A percentile compares a stretch with the other conserved stretches of the same genome.
Evolutionary conservation across 1,140 invertebrate species (phyloP).

Genomic region (Diachasma alloeum): DNA sequence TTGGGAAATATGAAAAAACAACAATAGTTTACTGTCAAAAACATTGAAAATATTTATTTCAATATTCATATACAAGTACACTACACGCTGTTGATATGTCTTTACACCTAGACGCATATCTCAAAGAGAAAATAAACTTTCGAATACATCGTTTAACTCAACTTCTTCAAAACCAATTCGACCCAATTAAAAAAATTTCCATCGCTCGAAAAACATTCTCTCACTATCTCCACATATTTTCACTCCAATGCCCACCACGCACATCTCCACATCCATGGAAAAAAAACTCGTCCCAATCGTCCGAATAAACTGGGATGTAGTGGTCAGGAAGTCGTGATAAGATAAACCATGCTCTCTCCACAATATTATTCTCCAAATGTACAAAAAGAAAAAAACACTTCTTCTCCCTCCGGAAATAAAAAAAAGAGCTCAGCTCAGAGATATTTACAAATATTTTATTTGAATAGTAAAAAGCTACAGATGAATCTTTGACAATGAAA

Average conservation of each 20-base stretch:
- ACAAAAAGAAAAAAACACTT: neutral
- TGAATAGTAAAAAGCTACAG: neutral
- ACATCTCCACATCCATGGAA: neutral
- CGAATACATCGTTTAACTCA: neutral
- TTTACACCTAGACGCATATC: conserved; percentile 47
- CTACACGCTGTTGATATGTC: conserved; percentile 54
- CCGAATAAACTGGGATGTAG: neutral
- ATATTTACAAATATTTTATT: conserved; percentile 13
- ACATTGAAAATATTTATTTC: conserved; percentile 59
- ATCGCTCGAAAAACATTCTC: neutral
- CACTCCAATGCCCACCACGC: too few species aligned
- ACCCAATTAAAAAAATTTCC: neutral
- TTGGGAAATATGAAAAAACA: neutral
- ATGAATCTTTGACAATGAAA: conserved; percentile 7
- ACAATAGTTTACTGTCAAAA: conserved; percentile 45
- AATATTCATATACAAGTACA: conserved; percentile 55
- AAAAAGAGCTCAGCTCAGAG: conserved; percentile 7
- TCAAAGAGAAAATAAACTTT: conserved; percentile 27
- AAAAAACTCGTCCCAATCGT: neutral
- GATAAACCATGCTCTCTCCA: neutral
- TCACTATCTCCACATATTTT: neutral
- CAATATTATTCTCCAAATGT: neutral
- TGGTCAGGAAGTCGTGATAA: conserved; percentile 1
- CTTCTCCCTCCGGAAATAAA: neutral
- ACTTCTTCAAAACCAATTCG: neutral